These are phyloP conservation scores for Anoplius nigerrimus DNA, from an alignment of 2,888 invertebrate genomes.

Conservation along the genomic window DNA sequence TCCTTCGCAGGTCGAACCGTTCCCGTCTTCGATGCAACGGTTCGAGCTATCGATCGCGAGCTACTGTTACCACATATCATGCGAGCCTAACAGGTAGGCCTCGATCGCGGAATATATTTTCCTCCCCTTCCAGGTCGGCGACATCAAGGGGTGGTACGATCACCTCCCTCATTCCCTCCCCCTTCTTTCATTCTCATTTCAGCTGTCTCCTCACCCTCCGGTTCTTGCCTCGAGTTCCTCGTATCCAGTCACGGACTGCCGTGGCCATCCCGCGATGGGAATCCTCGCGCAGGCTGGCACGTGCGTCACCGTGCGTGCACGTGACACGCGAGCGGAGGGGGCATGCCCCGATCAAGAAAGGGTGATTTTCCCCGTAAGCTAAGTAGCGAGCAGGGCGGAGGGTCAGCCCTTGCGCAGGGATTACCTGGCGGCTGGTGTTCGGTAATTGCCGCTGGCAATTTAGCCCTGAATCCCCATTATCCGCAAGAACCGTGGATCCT, in stretches of 20 bases:
- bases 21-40: too few relatives aligned
- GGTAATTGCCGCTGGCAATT: slow-evolving; percentile 71
- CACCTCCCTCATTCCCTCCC: slow-evolving; percentile 3
- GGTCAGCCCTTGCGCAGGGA: slow-evolving; percentile 56
- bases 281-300: slow-evolving; percentile 36
- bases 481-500: slow-evolving; percentile 39
- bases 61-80: too few relatives aligned
- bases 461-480: slow-evolving; percentile 68
- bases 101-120: slow-evolving; percentile 39
- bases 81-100: slow-evolving; percentile 50
- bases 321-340: slow-evolving; percentile 62
- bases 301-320: slow-evolving; percentile 64
- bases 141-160: slow-evolving; percentile 4
- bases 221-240: slow-evolving; percentile 15
- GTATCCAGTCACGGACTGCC: too few relatives aligned
- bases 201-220: slow-evolving; percentile 20
- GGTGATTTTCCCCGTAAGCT: slow-evolving; percentile 57
- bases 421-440: slow-evolving; percentile 62
- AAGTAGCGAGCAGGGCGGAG: slow-evolving; percentile 42
- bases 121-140: slow-evolving; percentile 17
- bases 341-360: slow-evolving; percentile 43
- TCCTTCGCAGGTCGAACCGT: too few relatives aligned
- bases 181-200: slow-evolving; percentile 7
- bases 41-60: too few relatives aligned
- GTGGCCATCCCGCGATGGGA: slow-evolving; percentile 5